These are phyloP conservation scores for Genyomyrus donnyi DNA, from an alignment of 2,113 vertebrate species.

Conservation along the genomic window DNA sequence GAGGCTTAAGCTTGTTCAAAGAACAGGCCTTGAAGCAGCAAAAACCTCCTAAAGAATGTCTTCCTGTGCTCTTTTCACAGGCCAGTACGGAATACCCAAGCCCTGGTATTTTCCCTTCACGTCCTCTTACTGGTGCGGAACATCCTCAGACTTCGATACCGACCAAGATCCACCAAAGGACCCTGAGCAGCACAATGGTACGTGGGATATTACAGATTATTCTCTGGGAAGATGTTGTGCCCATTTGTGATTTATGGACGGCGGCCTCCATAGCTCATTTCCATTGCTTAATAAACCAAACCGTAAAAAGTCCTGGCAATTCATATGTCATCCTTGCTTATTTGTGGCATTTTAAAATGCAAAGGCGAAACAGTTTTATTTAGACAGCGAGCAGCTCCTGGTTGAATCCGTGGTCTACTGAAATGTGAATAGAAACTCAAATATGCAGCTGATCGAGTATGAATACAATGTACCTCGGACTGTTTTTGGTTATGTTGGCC, in stretches of 20 bases:
- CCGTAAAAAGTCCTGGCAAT: constrained; percentile 26
- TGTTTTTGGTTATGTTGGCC: not conserved
- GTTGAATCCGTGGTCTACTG: not conserved
- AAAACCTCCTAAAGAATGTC: not conserved
- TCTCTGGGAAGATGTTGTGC: not conserved
- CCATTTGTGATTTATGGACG: not conserved
- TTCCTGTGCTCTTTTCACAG: constrained; percentile 53
- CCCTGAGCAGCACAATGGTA: constrained; percentile 42
- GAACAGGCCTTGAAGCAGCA: not conserved
- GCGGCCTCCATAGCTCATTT: constrained; percentile 16
- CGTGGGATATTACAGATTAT: constrained; percentile 10
- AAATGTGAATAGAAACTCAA: not conserved
- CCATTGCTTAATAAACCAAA: not conserved
- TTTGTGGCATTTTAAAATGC: constrained; percentile 32
- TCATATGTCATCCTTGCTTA: constrained; percentile 32
- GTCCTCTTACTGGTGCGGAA: constrained; percentile 82
- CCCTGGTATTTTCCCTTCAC: constrained; percentile 92
- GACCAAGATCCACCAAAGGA: constrained; percentile 29
- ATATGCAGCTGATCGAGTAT: not conserved
- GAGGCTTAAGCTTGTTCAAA: not conserved
- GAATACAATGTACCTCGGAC: not conserved
- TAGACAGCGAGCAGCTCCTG: not conserved
- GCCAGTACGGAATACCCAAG: constrained; percentile 88
- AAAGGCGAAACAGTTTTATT: constrained; percentile 28
- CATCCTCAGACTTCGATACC: constrained; percentile 29